Conservation (phyloP, 2,797 vertebrate genomes). For the Microchirus variegatus region DNA sequence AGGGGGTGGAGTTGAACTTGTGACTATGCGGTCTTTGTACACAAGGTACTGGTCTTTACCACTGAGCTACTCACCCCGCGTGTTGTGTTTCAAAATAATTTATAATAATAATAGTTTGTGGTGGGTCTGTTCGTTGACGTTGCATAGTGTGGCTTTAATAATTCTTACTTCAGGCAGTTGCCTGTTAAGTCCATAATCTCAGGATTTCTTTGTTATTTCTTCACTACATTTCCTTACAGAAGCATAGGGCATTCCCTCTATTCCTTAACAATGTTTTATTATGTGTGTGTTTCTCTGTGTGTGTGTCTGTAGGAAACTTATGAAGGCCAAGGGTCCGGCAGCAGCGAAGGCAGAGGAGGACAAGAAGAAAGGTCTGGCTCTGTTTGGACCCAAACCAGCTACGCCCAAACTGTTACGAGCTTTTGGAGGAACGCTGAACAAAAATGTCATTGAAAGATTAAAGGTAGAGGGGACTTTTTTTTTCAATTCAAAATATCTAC, state of each 20-base stretch:
- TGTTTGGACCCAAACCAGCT: conserved; percentile 72
- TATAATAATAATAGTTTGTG: no score
- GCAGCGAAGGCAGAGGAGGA: conserved; percentile 71
- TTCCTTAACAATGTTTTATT: neutral
- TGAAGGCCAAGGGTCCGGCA: conserved; percentile 80
- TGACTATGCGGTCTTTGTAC: no score
- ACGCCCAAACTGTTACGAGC: conserved; percentile 80
- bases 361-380: conserved; percentile 76
- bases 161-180: no score
- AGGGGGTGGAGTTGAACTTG: no score
- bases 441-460: conserved; percentile 1
- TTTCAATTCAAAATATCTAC: neutral
- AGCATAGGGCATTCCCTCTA: neutral
- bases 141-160: no score
- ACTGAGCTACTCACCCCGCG: no score
- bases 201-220: no score
- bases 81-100: no score
- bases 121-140: no score
- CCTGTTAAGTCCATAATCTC: no score
- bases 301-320: conserved; percentile 72
- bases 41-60: no score
- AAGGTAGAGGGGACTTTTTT: conserved; percentile 45
- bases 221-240: no score
- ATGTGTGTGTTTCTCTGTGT: neutral
- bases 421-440: conserved; percentile 59